Evolutionary conservation across 2,888 invertebrate genomes (phyloP), one percentile per base, ranked within the genome.

Genomic region (Trissolcus japonicus): DNA sequence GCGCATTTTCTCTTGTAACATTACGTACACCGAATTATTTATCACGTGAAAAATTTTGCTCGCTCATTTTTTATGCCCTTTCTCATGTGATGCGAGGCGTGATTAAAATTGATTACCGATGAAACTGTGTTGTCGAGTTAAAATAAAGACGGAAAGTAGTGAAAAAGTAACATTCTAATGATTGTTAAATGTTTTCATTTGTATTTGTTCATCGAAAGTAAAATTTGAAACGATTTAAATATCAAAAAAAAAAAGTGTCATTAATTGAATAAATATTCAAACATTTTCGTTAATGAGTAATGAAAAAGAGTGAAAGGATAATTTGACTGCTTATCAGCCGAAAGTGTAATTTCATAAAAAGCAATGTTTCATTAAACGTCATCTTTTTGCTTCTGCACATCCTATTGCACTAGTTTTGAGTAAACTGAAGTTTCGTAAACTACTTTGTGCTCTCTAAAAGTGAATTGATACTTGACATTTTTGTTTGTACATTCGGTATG

Each of bases 401-500:
- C 11, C 16, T 51, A 51, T 51, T 41, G 56, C 29, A 55, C 62
- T 71, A 63, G 62, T 63, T 65, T 65, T 60, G 65, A 59, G 72
- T 59, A 63, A 59, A 72, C 63, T 65, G 65, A 72, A 72, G 72
- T 72, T 72, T 72, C 48, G 72, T 65, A 59, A 72, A 72, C 54
- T 72, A 65, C 72, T 72, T 65, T 72, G 59, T 41, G 60, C 72
- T 72, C 19, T 54, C 65, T 72, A 66, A 73, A 73, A 65, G 60
- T 73, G 65, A 73, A 73, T 73, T 73, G 72, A 66, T 73, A 73
- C 72, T 73, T 73, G 72, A 73, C 72, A 73, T 73, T 73, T 73
- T 73, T 73, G 72, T 66, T 73, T 73, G 72, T 60, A 60, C 65
- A 73, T 73, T 66, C 51, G 65, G 60, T 73, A 73, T 73, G 65